phyloP scores from a whole-genome alignment of 2,888 invertebrate species.

The Nasonia oneida region DNA sequence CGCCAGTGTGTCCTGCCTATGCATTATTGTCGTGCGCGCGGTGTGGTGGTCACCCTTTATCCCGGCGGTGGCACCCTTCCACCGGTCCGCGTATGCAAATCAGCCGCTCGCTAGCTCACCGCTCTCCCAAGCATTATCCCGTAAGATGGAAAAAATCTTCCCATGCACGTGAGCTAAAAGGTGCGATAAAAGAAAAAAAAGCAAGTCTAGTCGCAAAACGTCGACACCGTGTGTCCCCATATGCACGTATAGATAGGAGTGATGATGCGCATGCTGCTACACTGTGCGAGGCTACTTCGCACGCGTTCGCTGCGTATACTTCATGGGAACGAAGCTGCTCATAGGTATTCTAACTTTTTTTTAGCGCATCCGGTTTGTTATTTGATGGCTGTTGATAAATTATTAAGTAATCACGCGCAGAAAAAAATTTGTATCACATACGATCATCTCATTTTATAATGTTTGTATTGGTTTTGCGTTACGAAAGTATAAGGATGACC shows the following conservation, averaged over 20 bases:
- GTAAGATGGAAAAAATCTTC: constrained; percentile 63
- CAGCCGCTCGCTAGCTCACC: constrained; percentile 48
- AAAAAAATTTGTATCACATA: no score
- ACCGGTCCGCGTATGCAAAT: constrained; percentile 61
- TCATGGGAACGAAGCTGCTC: not conserved
- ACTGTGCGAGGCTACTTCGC: constrained; percentile 28
- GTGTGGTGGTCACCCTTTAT: constrained; percentile 62
- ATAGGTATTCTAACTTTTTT: not conserved
- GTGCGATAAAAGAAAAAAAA: constrained; percentile 46
- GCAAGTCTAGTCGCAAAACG: constrained; percentile 31
- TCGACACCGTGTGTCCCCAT: not conserved
- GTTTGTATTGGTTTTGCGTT: no score
- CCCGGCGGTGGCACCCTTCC: constrained; percentile 60
- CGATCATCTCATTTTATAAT: no score
- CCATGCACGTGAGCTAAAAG: constrained; percentile 48
- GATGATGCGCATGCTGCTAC: not conserved
- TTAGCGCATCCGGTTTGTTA: not conserved
- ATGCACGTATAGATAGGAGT: not conserved
- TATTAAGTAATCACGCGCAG: no score
- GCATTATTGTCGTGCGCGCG: constrained; percentile 24
- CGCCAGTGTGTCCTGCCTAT: constrained; percentile 37
- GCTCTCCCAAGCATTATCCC: constrained; percentile 56
- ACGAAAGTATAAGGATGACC: no score
- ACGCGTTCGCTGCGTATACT: not conserved
- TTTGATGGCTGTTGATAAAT: not conserved